phyloP scores from a whole-genome alignment of 92 coral and sea anemone genomes.

The Epizoanthus scotinus region DNA sequence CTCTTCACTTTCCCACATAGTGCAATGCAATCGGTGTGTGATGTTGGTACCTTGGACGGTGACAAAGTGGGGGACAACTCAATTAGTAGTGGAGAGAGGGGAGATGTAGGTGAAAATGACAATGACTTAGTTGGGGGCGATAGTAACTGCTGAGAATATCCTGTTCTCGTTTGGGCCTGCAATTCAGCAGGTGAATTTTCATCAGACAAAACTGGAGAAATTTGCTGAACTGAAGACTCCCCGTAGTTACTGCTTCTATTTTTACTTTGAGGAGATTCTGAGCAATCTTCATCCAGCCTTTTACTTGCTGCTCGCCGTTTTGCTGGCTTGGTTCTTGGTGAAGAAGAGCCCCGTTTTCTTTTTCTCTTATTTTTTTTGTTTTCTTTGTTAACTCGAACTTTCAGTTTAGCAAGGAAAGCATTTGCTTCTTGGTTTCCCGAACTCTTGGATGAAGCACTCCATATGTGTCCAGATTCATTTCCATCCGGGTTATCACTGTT shows the following conservation, averaged over 20 bases:
- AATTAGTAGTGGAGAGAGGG: background rate
- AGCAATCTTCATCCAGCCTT: background rate
- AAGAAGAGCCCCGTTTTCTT: conserved; percentile 11
- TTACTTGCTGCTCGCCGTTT: conserved; percentile 7
- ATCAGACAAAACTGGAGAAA: too few species aligned
- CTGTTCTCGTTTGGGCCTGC: background rate
- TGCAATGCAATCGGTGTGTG: background rate
- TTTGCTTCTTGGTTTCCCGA: conserved; percentile 43
- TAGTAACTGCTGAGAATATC: background rate
- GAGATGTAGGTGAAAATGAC: background rate
- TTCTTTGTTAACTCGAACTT: conserved; percentile 34
- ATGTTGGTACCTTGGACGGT: background rate
- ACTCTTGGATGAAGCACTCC: background rate
- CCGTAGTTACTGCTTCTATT: background rate
- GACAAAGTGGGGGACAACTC: background rate
- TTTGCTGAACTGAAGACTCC: background rate
- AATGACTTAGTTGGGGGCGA: background rate
- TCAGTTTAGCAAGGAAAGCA: conserved; percentile 52
- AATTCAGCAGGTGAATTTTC: background rate
- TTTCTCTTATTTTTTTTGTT: conserved; percentile 26
- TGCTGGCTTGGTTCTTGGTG: background rate
- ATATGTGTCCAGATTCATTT: background rate
- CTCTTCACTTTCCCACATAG: background rate
- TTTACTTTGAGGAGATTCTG: background rate
- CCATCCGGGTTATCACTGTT: background rate